Evolutionary conservation across 2,888 invertebrate species (phyloP).

Genomic region (Endotricha flammealis): DNA sequence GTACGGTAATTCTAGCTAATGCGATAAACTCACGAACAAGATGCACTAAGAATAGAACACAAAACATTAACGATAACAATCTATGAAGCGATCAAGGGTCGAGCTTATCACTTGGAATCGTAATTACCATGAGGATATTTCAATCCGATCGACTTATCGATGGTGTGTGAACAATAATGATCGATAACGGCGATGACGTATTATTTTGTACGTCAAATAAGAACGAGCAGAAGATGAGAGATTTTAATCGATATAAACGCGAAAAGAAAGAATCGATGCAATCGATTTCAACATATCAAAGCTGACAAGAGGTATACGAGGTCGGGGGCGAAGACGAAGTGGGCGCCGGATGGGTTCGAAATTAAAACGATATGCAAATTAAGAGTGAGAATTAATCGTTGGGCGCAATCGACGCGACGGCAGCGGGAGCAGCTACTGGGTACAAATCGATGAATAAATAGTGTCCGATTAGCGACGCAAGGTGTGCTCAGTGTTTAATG

Average conservation of each 20-base stretch:
- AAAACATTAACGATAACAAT: conserved; percentile 40
- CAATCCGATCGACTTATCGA: conserved; percentile 64
- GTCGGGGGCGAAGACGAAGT: conserved; percentile 60
- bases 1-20: conserved; percentile 41
- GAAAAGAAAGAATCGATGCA: conserved; percentile 57
- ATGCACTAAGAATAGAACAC: conserved; percentile 46
- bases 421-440: conserved; percentile 59
- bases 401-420: conserved; percentile 61
- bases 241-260: conserved; percentile 53
- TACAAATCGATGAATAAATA: conserved; percentile 73
- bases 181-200: conserved; percentile 50
- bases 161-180: conserved; percentile 64
- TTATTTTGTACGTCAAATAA: conserved; percentile 60
- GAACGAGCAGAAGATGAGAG: conserved; percentile 42
- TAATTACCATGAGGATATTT: conserved; percentile 73
- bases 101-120: conserved; percentile 58
- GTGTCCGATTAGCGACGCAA: conserved; percentile 59
- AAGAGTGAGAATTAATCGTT: conserved; percentile 62
- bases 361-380: conserved; percentile 75
- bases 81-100: conserved; percentile 42
- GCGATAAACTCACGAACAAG: conserved; percentile 44
- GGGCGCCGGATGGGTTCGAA: conserved; percentile 71
- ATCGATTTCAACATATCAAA: conserved; percentile 68
- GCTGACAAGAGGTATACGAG: conserved; percentile 62
- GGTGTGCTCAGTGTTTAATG: conserved; percentile 55